These are phyloP conservation scores for Psittacus erithacus DNA, from an alignment of 2,113 vertebrate species.

Conservation along the genomic window DNA sequence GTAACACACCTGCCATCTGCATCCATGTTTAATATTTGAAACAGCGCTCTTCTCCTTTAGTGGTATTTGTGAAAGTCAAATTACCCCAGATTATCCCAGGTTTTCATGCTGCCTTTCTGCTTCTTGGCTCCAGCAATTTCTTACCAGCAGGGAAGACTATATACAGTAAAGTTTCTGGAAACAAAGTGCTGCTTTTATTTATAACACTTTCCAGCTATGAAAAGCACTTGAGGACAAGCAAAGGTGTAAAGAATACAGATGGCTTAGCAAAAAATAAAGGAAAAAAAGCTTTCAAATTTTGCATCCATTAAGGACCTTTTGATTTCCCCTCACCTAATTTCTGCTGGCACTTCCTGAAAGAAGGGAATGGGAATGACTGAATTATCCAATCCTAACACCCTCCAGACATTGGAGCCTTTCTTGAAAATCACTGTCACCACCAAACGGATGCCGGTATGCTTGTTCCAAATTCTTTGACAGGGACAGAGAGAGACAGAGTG, in stretches of 20 bases:
- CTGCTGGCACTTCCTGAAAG: not conserved
- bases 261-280: not conserved
- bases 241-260: not conserved
- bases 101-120: not conserved
- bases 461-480: not conserved
- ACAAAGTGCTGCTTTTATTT: not conserved
- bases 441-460: not conserved
- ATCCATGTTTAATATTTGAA: not conserved
- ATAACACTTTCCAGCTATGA: not conserved
- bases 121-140: not conserved
- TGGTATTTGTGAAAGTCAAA: not conserved
- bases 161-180: not conserved
- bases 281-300: not conserved
- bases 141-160: not conserved
- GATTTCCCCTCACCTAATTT: not conserved
- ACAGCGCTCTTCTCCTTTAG: not conserved
- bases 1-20: not conserved
- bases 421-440: not conserved
- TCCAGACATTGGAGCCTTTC: not conserved
- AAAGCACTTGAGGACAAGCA: not conserved
- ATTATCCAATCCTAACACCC: not conserved
- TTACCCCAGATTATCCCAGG: not conserved
- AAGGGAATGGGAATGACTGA: not conserved
- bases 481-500: not conserved
- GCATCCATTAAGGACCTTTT: fast-evolving